phyloP scores from a whole-genome alignment of 2,888 invertebrate genomes.

The Dynastes hyllus region DNA sequence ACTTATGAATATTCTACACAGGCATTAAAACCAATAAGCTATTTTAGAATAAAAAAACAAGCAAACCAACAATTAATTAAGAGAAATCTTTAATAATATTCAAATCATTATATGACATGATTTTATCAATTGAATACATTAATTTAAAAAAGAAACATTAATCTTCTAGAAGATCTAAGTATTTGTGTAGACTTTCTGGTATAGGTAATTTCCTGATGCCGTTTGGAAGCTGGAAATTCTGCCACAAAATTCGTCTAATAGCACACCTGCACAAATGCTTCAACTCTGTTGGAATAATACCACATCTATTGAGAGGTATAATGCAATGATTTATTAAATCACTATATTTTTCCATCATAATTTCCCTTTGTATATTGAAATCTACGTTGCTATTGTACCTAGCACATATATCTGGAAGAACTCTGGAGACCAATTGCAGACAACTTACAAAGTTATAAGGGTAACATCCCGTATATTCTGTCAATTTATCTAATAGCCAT shows the following conservation, averaged over 20 bases:
- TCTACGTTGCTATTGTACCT: constrained; percentile 54
- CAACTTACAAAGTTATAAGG: constrained; percentile 82
- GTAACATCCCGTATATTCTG: constrained; percentile 74
- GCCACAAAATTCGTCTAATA: constrained; percentile 78
- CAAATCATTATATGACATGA: too few relatives aligned
- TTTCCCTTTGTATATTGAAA: constrained; percentile 56
- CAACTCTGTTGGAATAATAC: constrained; percentile 79
- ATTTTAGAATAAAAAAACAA: too few relatives aligned
- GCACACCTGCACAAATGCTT: constrained; percentile 84
- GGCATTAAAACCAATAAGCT: too few relatives aligned
- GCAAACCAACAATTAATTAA: too few relatives aligned
- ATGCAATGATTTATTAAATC: constrained; percentile 76
- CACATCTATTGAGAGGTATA: constrained; percentile 77
- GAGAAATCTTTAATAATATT: too few relatives aligned
- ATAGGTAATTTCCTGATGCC: constrained; percentile 82
- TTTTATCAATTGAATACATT: not conserved
- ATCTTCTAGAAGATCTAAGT: constrained; percentile 84
- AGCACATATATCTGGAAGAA: constrained; percentile 72
- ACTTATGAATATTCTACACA: too few relatives aligned
- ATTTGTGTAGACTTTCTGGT: constrained; percentile 79
- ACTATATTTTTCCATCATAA: constrained; percentile 66
- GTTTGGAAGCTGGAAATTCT: constrained; percentile 82
- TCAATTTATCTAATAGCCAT: constrained; percentile 70
- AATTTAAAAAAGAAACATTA: constrained; percentile 64
- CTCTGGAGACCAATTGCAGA: constrained; percentile 79